These are phyloP conservation scores for Excalfactoria chinensis DNA, from an alignment of 2,113 vertebrate genomes.

Conservation along the genomic window DNA sequence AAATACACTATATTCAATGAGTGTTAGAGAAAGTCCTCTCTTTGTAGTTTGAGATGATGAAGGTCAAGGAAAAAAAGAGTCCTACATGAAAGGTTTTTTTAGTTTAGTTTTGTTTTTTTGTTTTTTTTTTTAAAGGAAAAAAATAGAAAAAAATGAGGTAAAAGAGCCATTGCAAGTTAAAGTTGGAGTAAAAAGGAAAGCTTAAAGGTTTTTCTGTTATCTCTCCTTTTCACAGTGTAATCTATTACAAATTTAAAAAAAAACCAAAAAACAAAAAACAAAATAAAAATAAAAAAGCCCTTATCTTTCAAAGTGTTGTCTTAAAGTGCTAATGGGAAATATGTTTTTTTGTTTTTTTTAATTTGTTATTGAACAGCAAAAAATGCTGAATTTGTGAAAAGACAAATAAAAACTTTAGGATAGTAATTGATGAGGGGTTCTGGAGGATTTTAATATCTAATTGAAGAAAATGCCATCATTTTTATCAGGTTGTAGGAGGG, in stretches of 20 bases:
- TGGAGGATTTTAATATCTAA: not conserved
- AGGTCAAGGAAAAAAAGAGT: conserved; percentile 48
- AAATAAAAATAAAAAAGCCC: not conserved
- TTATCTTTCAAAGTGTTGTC: not conserved
- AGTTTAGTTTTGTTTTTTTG: too few species aligned
- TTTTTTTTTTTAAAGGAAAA: not conserved
- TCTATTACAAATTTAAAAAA: not conserved
- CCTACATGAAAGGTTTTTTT: not conserved
- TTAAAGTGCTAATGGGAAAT: not conserved
- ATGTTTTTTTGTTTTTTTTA: not conserved
- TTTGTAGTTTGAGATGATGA: conserved; percentile 71
- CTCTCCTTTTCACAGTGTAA: conserved; percentile 8
- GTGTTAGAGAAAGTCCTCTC: conserved; percentile 57
- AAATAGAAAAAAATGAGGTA: not conserved
- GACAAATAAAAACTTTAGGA: not conserved
- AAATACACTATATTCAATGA: conserved; percentile 67
- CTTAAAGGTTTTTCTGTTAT: not conserved
- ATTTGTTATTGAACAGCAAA: not conserved
- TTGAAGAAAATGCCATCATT: not conserved
- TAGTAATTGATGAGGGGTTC: not conserved
- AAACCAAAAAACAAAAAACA: not conserved
- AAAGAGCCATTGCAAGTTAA: conserved; percentile 2
- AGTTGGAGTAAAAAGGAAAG: conserved; percentile 33
- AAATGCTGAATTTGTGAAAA: not conserved
- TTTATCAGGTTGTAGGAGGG: not conserved